Conservation (phyloP, 2,797 vertebrate species). For the Acipenser transmontanus region DNA sequence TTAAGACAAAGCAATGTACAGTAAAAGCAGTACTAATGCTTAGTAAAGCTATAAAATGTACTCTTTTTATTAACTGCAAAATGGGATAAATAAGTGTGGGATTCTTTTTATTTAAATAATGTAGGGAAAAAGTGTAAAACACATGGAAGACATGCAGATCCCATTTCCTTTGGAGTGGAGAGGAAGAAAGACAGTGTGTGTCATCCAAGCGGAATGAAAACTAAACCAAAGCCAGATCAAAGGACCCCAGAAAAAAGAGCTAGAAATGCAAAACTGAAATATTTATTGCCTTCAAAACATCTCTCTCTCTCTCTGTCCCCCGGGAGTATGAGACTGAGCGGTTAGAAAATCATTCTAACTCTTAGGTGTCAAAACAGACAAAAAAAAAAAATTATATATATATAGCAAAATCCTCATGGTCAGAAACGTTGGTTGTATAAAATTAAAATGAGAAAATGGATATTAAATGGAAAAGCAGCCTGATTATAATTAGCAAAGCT, state of each 20-base stretch:
- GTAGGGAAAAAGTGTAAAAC: too few relatives aligned
- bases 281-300: constrained; percentile 83
- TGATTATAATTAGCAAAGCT: not conserved
- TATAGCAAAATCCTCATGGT: not conserved
- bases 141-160: too few relatives aligned
- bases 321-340: constrained; percentile 55
- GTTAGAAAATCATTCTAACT: constrained; percentile 48
- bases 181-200: constrained; percentile 61
- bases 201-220: constrained; percentile 82
- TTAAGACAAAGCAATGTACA: too few relatives aligned
- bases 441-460: not conserved
- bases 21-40: too few relatives aligned
- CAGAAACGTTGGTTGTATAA: not conserved
- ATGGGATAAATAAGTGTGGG: too few relatives aligned
- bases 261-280: constrained; percentile 84
- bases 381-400: constrained; percentile 31
- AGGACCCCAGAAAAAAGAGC: constrained; percentile 65
- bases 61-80: too few relatives aligned
- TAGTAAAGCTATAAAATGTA: too few relatives aligned
- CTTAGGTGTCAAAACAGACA: constrained; percentile 47
- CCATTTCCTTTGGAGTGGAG: not conserved
- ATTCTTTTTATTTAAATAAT: too few relatives aligned
- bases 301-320: constrained; percentile 63
- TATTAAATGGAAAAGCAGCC: not conserved
- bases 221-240: constrained; percentile 88